Evolutionary conservation across 2,888 invertebrate species (phyloP), one percentile per base, ranked within the genome.

Genomic region (Morpho deidamia): DNA sequence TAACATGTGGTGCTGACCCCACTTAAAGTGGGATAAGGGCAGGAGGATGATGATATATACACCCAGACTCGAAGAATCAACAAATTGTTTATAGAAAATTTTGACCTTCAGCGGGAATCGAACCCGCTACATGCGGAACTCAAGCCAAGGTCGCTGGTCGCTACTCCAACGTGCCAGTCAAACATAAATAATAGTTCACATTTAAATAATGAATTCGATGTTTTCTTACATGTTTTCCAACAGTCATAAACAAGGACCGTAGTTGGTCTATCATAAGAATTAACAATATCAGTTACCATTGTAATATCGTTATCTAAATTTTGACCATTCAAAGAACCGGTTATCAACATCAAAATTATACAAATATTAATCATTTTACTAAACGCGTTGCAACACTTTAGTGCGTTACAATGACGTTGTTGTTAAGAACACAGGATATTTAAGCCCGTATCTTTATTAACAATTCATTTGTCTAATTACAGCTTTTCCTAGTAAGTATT

Each of bases 231-330:
- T 11, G 61, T 45, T 32, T 61, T 65, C 79, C 80, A 79, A 60
- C 81, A 81, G 33, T 78, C 64, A 47, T 69, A 65, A 11, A 74
- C 74, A 7, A 70, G 53, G 3, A 81, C 66, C 10, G 65, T 56
- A n/a, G 78, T 73, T 7, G 80, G 73, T 59, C 66, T 74, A 2
- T 74, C 59, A 59, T 70, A 74, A 33, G 72, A 73, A 43, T 65
- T 59, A 1, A 78, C 61, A 14, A 83, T 59, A 58, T 81, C 80
- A 9, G 59, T 57, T 42, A 79, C 66, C 72, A 84, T 72, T 63
- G 67, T 59, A 2, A 71, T 48, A 10, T 72, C 69, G 59, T 68
- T 56, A 14, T 62, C 42, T 12, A 33, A 10, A 35, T 11, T 44
- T n/a, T 50, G 45, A 9, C n/a, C 44, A 12, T 32, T 32, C 10